These are phyloP conservation scores for Sardina pilchardus DNA, from an alignment of 2,113 vertebrate genomes.

Conservation along the genomic window DNA sequence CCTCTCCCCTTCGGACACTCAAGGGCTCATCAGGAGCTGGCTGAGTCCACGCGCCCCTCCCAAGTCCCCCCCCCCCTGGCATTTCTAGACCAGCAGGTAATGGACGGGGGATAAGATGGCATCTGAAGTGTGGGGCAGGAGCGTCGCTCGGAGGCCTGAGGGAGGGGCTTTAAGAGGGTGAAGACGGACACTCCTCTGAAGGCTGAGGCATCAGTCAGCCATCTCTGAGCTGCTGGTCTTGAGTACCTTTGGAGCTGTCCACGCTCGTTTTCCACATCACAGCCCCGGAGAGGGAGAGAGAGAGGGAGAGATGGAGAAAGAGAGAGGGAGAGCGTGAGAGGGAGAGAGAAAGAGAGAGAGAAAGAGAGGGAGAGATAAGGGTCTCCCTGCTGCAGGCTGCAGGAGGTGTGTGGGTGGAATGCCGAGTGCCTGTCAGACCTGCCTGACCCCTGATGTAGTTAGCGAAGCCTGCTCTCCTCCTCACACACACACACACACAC, in stretches of 20 bases:
- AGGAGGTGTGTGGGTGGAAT: not conserved
- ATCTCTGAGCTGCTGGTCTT: not conserved
- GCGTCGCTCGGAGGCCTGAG: not conserved
- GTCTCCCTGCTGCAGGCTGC: not conserved
- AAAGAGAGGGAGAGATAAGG: too few relatives aligned
- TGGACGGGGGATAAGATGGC: not conserved
- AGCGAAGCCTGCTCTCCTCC: not conserved
- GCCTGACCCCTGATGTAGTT: not conserved
- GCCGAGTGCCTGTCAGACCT: not conserved
- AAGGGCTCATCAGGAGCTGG: not conserved
- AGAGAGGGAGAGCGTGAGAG: not conserved
- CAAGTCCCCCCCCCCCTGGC: not conserved
- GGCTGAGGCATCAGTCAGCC: not conserved
- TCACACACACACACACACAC: not conserved
- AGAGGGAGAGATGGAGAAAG: not conserved
- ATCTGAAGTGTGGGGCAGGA: not conserved
- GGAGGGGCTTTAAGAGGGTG: not conserved
- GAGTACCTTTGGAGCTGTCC: not conserved
- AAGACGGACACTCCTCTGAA: not conserved
- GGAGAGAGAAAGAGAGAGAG: not conserved
- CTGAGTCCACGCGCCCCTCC: not conserved
- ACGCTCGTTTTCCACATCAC: not conserved
- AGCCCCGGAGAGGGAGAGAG: not conserved
- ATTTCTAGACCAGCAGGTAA: not conserved
- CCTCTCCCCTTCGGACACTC: not conserved